Conservation (phyloP, 2,888 invertebrate genomes). For the Abrostola tripartita region DNA sequence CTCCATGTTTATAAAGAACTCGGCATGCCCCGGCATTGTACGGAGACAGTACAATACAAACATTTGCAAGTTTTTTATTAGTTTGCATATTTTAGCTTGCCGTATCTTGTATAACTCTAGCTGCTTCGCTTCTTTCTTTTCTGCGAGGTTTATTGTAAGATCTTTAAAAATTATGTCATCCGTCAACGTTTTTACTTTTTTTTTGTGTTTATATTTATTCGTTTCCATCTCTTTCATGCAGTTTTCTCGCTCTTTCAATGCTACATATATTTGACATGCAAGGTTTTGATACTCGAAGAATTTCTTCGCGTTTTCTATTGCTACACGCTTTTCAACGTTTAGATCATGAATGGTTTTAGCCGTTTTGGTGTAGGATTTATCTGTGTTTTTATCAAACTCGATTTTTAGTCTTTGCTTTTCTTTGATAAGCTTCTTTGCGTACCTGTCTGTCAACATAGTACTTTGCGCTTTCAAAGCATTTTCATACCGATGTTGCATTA, state of each 20-base stretch:
- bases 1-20: constrained; percentile 82
- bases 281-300: constrained; percentile 76
- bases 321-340: constrained; percentile 77
- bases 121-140: constrained; percentile 68
- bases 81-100: constrained; percentile 78
- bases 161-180: constrained; percentile 69
- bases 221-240: constrained; percentile 68
- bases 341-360: constrained; percentile 72
- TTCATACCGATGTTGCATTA: constrained; percentile 67
- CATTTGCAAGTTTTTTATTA: constrained; percentile 79
- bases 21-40: constrained; percentile 77
- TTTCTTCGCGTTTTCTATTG: constrained; percentile 74
- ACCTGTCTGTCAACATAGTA: constrained; percentile 67
- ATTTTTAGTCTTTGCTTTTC: constrained; percentile 69
- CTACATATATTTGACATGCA: constrained; percentile 82
- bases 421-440: constrained; percentile 61
- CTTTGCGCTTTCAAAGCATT: constrained; percentile 71
- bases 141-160: constrained; percentile 67
- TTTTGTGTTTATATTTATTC: constrained; percentile 67
- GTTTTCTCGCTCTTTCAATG: constrained; percentile 79
- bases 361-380: constrained; percentile 57
- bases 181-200: constrained; percentile 66
- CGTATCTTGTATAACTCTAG: constrained; percentile 69
- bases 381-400: constrained; percentile 67
- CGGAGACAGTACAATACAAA: constrained; percentile 79